Base-by-base conservation (phyloP, 2,113 vertebrate genomes). In the Lophius piscatorius region DNA sequence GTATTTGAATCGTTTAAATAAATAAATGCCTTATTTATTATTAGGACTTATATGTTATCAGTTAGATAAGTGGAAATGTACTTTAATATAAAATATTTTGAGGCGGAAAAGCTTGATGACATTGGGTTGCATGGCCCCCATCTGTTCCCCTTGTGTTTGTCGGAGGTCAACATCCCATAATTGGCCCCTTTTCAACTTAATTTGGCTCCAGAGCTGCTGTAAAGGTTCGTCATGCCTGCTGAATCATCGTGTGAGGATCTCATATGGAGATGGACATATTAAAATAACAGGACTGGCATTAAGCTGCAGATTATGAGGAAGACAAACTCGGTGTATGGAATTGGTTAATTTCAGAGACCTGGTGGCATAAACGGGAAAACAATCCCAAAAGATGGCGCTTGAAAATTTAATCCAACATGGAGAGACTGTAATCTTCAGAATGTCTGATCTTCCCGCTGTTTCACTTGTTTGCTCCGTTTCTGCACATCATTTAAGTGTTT, bases 391-490 rank as follows among this genome's bases (percentile, higher is more conserved):
- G 66, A 69, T 75, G 54, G 52, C 38, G 0, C 48, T 72, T 71
- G 28, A 36, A 49, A 64, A 57, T 60, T n/a, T 68, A 78, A 72
- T 82, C 75, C 71, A 48, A 82, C 75, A 63, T 75, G 67, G 66
- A 65, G 67, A 78, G 75, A 72, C 56, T 75, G 75, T 72, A 82
- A 82, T 82, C 72, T 79, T 39, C 50, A 39, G 21, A 46, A 61
- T 59, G 50, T 50, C 60, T 76, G 63, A 60, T 75, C 63, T 57
- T 63, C 58, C 62, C 36, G 61, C 47, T 12, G 42, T 52, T 59
- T 34, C 61, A 60, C 66, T 69, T 72, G 45, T 75, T 81, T 70
- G 50, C 62, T 72, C 29, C 14, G 18, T 36, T 28, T 1, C 10
- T 20, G 39, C 39, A 59, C 40, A 21, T 74, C 72, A 70, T 76